Percentiles rank a stretch among this genome's conserved stretches.
These are phyloP conservation scores for Leuciscus idus DNA, from an alignment of 2,113 vertebrate genomes.

Conservation along the genomic window DNA sequence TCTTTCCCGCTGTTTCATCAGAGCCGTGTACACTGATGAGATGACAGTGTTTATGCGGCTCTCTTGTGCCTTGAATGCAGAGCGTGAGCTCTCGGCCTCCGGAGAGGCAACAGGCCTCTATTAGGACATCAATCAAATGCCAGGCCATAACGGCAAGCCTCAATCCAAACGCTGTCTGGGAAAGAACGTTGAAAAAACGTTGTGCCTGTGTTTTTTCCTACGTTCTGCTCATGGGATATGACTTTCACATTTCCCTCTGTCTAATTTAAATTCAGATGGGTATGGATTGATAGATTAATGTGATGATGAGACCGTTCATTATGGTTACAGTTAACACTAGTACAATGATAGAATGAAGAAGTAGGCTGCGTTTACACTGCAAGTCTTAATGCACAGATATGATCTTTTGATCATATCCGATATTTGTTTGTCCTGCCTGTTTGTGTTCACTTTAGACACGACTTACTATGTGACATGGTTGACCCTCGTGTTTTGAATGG, in stretches of 20 bases:
- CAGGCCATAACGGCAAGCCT: not conserved
- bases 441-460: too few species aligned
- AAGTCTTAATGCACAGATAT: too few species aligned
- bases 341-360: not conserved
- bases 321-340: not conserved
- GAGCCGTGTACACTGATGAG: not conserved
- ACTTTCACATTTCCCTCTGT: constrained; percentile 13
- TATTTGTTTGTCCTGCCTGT: too few species aligned
- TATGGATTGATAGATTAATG: constrained; percentile 36
- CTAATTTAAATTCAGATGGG: constrained; percentile 25
- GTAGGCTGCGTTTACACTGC: not conserved
- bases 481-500: too few species aligned
- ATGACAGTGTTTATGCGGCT: constrained; percentile 5
- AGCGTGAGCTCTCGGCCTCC: not conserved
- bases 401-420: too few species aligned
- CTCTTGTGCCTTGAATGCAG: not conserved
- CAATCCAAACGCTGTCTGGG: not conserved
- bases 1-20: not conserved
- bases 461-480: too few species aligned
- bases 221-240: not conserved
- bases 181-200: not conserved
- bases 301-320: constrained; percentile 25
- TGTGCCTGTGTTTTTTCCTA: not conserved
- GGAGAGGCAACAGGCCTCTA: constrained; percentile 23
- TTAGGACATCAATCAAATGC: constrained; percentile 32